phyloP scores from a whole-genome alignment of 2,797 vertebrate genomes.

The Fratercula arctica region DNA sequence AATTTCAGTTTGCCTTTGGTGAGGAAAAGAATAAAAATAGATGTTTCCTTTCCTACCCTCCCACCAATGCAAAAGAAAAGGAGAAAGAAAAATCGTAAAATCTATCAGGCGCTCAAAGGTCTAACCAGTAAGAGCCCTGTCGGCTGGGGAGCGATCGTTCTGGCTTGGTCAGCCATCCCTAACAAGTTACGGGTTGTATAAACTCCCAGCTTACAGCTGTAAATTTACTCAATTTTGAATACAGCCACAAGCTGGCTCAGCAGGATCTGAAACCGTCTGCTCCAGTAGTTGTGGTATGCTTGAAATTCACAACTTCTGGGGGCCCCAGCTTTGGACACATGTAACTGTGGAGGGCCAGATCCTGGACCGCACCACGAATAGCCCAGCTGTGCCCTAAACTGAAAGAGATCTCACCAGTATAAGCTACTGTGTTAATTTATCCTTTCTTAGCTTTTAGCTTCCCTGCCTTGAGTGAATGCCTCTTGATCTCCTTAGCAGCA shows the following conservation, averaged over 20 bases:
- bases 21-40: constrained; percentile 1
- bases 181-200: constrained; percentile 75
- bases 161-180: constrained; percentile 68
- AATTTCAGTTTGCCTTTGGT: constrained; percentile 45
- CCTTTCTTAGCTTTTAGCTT: background rate
- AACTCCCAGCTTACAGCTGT: constrained; percentile 69
- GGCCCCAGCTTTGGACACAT: background rate
- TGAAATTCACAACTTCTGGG: constrained; percentile 14
- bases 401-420: background rate
- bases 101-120: background rate
- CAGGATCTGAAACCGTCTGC: constrained; percentile 68
- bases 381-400: background rate
- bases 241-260: constrained; percentile 75
- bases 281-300: constrained; percentile 47
- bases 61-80: background rate
- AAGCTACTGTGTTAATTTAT: background rate
- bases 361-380: rapidly evolving
- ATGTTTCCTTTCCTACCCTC: background rate
- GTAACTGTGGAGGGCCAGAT: background rate
- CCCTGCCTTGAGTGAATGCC: background rate
- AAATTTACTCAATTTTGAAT: constrained; percentile 72
- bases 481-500: background rate
- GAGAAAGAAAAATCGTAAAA: constrained; percentile 41
- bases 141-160: constrained; percentile 39
- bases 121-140: constrained; percentile 22